phyloP scores from a whole-genome alignment of 2,888 invertebrate species.

The Nomada fucata region DNA sequence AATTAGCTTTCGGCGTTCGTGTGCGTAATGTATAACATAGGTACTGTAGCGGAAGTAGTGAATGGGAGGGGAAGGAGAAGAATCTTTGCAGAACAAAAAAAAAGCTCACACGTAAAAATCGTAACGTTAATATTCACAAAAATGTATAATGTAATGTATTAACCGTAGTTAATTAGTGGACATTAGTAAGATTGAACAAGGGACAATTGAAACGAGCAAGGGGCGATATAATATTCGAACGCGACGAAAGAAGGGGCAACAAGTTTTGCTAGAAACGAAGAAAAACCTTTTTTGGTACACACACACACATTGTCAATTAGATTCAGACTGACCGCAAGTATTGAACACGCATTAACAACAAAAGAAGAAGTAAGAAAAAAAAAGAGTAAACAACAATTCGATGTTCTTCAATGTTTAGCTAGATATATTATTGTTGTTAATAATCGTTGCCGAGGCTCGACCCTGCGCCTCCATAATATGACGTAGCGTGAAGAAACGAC shows the following conservation, averaged over 20 bases:
- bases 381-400: constrained; percentile 71
- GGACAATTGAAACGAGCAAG: constrained; percentile 15
- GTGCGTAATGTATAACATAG: constrained; percentile 6
- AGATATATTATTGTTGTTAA: constrained; percentile 70
- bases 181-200: constrained; percentile 40
- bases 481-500: constrained; percentile 33
- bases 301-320: constrained; percentile 83
- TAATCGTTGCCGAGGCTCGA: constrained; percentile 60
- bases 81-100: constrained; percentile 15
- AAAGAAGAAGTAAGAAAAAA: not conserved
- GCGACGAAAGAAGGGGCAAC: constrained; percentile 10
- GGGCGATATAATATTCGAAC: not conserved
- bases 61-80: not conserved
- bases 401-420: constrained; percentile 77
- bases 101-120: constrained; percentile 35
- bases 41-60: constrained; percentile 10
- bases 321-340: constrained; percentile 84
- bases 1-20: constrained; percentile 48
- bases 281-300: constrained; percentile 74
- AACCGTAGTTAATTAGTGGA: constrained; percentile 54
- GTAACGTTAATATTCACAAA: constrained; percentile 26
- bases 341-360: constrained; percentile 75
- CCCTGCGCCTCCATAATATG: constrained; percentile 18
- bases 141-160: constrained; percentile 23
- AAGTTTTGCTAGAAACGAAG: constrained; percentile 56